Percentiles rank a stretch among this genome's conserved stretches.
phyloP scores from a whole-genome alignment of 2,797 vertebrate genomes.

The Notolepis coatsorum region DNA sequence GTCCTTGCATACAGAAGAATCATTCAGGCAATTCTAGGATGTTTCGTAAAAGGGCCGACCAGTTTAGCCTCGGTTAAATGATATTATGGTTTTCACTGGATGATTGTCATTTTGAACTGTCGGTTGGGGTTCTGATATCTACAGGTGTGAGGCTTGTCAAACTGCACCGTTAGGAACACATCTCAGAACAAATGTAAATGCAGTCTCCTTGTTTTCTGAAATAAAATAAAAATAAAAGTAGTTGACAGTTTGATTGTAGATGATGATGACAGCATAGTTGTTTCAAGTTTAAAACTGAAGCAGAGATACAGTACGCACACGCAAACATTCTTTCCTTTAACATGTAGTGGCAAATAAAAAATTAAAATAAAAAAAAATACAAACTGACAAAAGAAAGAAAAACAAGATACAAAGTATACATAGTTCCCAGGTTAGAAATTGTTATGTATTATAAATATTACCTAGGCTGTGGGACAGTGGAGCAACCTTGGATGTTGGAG shows the following conservation, averaged over 20 bases:
- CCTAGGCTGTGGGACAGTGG: slow-evolving; percentile 79
- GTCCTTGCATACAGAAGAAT: slow-evolving; percentile 49
- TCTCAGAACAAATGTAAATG: slow-evolving; percentile 28
- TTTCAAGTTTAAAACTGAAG: slow-evolving; percentile 87
- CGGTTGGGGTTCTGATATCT: slow-evolving; percentile 42
- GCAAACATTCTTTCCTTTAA: slow-evolving; percentile 65
- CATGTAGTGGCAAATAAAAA: slow-evolving; percentile 77
- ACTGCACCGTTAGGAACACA: slow-evolving; percentile 17
- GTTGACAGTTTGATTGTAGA: slow-evolving; percentile 36
- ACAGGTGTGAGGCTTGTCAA: slow-evolving; percentile 20
- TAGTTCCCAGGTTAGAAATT: slow-evolving; percentile 78
- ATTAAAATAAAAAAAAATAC: slow-evolving; percentile 58
- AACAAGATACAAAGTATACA: slow-evolving; percentile 83
- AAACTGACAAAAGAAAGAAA: slow-evolving; percentile 67
- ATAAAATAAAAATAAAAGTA: slow-evolving; percentile 31
- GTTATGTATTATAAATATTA: slow-evolving; percentile 84
- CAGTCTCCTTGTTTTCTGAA: slow-evolving; percentile 33
- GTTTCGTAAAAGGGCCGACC: slow-evolving; percentile 45
- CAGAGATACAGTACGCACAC: slow-evolving; percentile 83
- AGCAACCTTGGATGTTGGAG: slow-evolving; percentile 72
- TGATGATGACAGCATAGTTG: slow-evolving; percentile 54
- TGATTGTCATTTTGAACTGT: slow-evolving; percentile 66
- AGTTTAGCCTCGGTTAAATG: slow-evolving; percentile 40
- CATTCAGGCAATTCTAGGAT: slow-evolving; percentile 41
- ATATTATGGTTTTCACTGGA: slow-evolving; percentile 53